A percentile compares a stretch with the other conserved stretches of the same genome.
These are phyloP conservation scores for Emydocephalus ijimae DNA, from an alignment of 2,113 vertebrate genomes.

Conservation along the genomic window DNA sequence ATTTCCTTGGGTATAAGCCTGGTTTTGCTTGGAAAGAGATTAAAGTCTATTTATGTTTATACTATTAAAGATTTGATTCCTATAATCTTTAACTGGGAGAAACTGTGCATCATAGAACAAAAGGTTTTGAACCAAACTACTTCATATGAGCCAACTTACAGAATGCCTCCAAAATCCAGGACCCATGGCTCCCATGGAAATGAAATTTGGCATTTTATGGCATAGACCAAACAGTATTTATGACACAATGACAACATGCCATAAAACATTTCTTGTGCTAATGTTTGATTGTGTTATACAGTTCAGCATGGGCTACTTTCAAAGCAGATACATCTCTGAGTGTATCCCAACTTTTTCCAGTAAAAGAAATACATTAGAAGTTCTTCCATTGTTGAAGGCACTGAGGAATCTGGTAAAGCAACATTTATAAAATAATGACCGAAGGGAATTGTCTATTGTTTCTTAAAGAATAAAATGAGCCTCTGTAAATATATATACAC, in stretches of 20 bases:
- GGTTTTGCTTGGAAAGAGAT: neutral
- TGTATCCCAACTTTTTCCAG: no score
- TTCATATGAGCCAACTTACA: neutral
- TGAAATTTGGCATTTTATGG: neutral
- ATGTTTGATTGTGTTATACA: no score
- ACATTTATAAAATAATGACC: no score
- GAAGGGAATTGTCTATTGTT: neutral
- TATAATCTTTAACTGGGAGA: neutral
- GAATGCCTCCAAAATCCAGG: neutral
- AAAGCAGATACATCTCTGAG: no score
- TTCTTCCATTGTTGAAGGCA: no score
- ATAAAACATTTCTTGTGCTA: neutral
- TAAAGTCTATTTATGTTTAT: neutral
- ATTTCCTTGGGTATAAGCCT: neutral
- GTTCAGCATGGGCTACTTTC: no score
- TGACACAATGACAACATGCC: no score
- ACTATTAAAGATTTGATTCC: neutral
- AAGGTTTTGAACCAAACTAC: neutral
- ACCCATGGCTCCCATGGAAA: neutral
- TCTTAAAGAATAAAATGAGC: neutral
- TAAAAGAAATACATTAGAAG: no score
- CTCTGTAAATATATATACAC: neutral
- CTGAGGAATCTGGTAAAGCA: no score
- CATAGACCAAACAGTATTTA: neutral
- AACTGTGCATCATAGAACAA: neutral